Conservation (phyloP, 2,797 vertebrate species). For the Megalops cyprinoides region DNA sequence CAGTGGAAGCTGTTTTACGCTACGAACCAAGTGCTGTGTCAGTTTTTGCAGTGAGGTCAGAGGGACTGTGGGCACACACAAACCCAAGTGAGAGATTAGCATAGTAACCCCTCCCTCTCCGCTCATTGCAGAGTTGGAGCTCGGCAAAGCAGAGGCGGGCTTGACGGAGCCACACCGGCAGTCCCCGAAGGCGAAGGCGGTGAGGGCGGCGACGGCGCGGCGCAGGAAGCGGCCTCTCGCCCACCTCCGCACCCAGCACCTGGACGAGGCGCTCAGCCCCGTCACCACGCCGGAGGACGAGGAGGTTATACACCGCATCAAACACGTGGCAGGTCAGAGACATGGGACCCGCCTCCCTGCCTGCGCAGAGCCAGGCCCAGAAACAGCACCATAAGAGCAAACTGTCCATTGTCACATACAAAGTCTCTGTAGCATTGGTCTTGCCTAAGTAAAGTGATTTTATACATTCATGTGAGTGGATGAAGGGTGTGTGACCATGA, state of each 20-base stretch:
- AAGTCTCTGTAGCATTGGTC: too few species aligned
- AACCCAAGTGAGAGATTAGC: neutral
- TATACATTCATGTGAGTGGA: too few species aligned
- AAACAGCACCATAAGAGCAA: too few species aligned
- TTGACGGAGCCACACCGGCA: constrained; percentile 85
- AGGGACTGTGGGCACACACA: too few species aligned
- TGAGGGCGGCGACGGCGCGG: constrained; percentile 81
- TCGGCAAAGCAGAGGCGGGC: constrained; percentile 87
- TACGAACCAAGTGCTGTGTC: too few species aligned
- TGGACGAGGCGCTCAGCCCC: constrained; percentile 91
- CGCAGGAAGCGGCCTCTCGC: constrained; percentile 86
- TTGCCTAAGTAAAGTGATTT: too few species aligned
- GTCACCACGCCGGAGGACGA: constrained; percentile 94
- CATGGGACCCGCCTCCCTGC: neutral
- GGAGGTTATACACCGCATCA: constrained; percentile 89
- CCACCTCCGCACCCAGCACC: constrained; percentile 85
- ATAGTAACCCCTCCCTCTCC: neutral
- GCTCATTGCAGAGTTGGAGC: constrained; percentile 72
- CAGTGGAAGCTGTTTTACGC: too few species aligned
- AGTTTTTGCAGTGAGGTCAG: too few species aligned
- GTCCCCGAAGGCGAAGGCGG: constrained; percentile 88
- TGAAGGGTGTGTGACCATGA: too few species aligned
- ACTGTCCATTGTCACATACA: too few species aligned
- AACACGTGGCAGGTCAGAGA: constrained; percentile 87
- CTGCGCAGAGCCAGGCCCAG: too few species aligned